Evolutionary conservation across 2,888 invertebrate species (phyloP).

Genomic region (Thyatira batis): DNA sequence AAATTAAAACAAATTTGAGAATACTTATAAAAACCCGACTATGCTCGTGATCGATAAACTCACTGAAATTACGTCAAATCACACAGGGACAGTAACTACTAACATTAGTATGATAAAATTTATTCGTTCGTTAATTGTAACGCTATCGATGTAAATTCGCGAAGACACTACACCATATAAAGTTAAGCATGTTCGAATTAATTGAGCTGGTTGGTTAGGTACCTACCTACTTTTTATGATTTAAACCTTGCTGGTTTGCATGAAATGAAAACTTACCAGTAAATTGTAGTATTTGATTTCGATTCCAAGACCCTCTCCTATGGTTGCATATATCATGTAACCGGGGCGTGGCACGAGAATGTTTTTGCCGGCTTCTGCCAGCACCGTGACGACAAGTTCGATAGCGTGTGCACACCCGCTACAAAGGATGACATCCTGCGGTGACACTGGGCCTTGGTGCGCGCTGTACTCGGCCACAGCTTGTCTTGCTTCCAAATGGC

Average conservation of each 20-base stretch:
- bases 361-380: slow-evolving; percentile 95
- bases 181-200: too few relatives aligned
- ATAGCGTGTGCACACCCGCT: slow-evolving; percentile 97
- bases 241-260: background rate
- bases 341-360: slow-evolving; percentile 96
- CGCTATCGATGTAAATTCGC: too few relatives aligned
- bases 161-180: too few relatives aligned
- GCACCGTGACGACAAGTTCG: slow-evolving; percentile 93
- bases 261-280: slow-evolving; percentile 69
- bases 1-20: background rate
- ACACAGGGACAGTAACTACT: too few relatives aligned
- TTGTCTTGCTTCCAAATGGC: slow-evolving; percentile 87
- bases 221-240: too few relatives aligned
- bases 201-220: too few relatives aligned
- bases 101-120: too few relatives aligned
- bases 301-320: slow-evolving; percentile 92
- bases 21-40: too few relatives aligned
- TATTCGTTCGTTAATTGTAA: too few relatives aligned
- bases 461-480: slow-evolving; percentile 94
- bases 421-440: slow-evolving; percentile 93
- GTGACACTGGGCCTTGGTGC: slow-evolving; percentile 76
- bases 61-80: too few relatives aligned
- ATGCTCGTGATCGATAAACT: too few relatives aligned
- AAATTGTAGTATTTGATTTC: slow-evolving; percentile 88
- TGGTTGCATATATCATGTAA: slow-evolving; percentile 94